Base-by-base conservation (phyloP, 2,113 vertebrate species). In the Sinocyclocheilus grahami region DNA sequence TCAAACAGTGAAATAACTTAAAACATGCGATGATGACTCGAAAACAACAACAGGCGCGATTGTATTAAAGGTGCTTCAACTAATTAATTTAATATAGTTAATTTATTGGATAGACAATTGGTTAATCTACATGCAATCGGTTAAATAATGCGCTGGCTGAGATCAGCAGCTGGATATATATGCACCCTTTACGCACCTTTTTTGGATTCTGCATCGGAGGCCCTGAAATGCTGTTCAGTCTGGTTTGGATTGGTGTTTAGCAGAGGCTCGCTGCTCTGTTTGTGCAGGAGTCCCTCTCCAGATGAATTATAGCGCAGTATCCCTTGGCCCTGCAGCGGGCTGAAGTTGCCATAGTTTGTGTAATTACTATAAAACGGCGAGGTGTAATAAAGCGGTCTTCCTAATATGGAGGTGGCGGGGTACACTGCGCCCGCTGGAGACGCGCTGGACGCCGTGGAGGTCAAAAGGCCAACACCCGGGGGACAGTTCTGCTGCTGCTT, bases 331-430 rank as follows among this genome's bases (percentile, higher is more conserved):
- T 97, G 98, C 89, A 99, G 95, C 46, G 97, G 96, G 90, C 96
- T 97, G 90, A 99, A 97, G 96, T 96, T 99, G 93, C 97, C 96
- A 93, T 99, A 99, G 96, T 98, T 98, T 93, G 97, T 96, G 91
- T 99, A 99, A 94, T 96, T 98, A 94, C 97, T 95, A 88, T 99
- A 99, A 97, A 99, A 99, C 92, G 98, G 97, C 86, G 98, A 96
- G 1, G 98, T 97, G 94, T 99, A 99, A 94, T 99, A 99, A 94
- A 99, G 97, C 93, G 97, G 97, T 90, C 98, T 97, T 91, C 97
- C 98, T 78, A 99, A 94, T 88, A 99, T 97, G 88, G 98, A 97
- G 80, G 97, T 95, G 85, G 97, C 93, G 4, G 97, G 91, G 91
- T 98, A 98, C 87, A 97, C 96, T 85, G 96, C 95, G 76, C 94